A percentile compares a stretch with the other conserved stretches of the same genome.
Evolutionary conservation across 2,888 invertebrate species (phyloP).

Genomic region (Drosophila gaucha): DNA sequence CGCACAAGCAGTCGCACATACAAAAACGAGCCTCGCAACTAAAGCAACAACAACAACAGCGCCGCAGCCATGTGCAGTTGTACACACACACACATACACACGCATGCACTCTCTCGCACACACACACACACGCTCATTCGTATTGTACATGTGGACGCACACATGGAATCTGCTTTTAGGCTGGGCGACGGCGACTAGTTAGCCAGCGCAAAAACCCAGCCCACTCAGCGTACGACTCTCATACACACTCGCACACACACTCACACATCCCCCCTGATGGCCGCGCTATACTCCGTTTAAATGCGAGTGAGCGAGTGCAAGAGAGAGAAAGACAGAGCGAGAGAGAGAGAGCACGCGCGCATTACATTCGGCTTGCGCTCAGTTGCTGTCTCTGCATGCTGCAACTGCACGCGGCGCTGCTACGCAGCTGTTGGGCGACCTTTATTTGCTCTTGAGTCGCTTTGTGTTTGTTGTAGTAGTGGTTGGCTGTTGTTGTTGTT

Average conservation of each 20-base stretch:
- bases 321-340: constrained; percentile 21
- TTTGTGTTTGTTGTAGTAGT: constrained; percentile 35
- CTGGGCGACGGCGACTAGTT: constrained; percentile 73
- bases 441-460: constrained; percentile 74
- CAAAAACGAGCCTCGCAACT: constrained; percentile 57
- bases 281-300: no score
- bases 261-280: neutral
- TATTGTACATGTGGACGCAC: constrained; percentile 15
- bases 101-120: constrained; percentile 33
- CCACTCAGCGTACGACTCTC: constrained; percentile 34
- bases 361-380: constrained; percentile 47
- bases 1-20: constrained; percentile 61
- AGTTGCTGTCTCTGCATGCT: constrained; percentile 29
- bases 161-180: constrained; percentile 75
- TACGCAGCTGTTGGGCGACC: constrained; percentile 73
- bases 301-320: constrained; percentile 10
- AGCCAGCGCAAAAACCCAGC: constrained; percentile 69
- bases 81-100: constrained; percentile 30
- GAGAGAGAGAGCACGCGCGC: constrained; percentile 30
- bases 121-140: constrained; percentile 27
- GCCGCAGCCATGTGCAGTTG: constrained; percentile 54
- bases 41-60: constrained; percentile 48
- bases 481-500: constrained; percentile 30
- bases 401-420: constrained; percentile 58
- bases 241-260: constrained; percentile 9